A percentile compares a stretch with the other conserved stretches of the same genome.
Conservation (phyloP, 2,888 invertebrate species). For the Cheilosia grossa region DNA sequence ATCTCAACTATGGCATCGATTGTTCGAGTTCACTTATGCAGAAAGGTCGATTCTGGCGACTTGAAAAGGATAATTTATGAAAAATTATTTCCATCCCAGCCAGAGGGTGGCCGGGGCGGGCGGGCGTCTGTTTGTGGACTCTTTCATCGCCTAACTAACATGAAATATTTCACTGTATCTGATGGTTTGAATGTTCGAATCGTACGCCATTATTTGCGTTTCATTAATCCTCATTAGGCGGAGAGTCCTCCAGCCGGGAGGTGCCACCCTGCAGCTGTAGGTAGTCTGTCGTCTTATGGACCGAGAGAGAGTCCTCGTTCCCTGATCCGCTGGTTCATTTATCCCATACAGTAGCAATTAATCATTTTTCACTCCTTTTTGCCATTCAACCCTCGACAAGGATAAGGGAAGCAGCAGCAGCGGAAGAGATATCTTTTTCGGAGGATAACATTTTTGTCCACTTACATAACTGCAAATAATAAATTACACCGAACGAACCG, state of each 20-base stretch:
- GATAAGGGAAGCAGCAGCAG: slow-evolving; percentile 24
- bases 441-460: slow-evolving; percentile 72
- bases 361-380: slow-evolving; percentile 65
- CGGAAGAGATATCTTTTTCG: slow-evolving; percentile 53
- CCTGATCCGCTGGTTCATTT: slow-evolving; percentile 63
- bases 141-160: slow-evolving; percentile 44
- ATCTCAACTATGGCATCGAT: slow-evolving; percentile 49
- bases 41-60: slow-evolving; percentile 40
- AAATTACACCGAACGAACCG: slow-evolving; percentile 56
- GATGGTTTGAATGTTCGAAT: slow-evolving; percentile 63
- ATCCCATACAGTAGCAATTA: slow-evolving; percentile 69
- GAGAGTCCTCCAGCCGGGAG: slow-evolving; percentile 26
- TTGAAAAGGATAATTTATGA: slow-evolving; percentile 72
- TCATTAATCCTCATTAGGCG: slow-evolving; percentile 73
- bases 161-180: slow-evolving; percentile 68
- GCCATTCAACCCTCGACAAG: slow-evolving; percentile 41
- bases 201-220: slow-evolving; percentile 67
- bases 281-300: slow-evolving; percentile 28
- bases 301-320: slow-evolving; percentile 8
- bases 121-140: not conserved
- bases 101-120: not conserved
- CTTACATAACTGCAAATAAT: slow-evolving; percentile 74
- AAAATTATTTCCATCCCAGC: slow-evolving; percentile 50
- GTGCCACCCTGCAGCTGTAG: slow-evolving; percentile 3
- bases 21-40: slow-evolving; percentile 52